Evolutionary conservation across 2,888 invertebrate genomes (phyloP).

Genomic region (Heliconius erato): DNA sequence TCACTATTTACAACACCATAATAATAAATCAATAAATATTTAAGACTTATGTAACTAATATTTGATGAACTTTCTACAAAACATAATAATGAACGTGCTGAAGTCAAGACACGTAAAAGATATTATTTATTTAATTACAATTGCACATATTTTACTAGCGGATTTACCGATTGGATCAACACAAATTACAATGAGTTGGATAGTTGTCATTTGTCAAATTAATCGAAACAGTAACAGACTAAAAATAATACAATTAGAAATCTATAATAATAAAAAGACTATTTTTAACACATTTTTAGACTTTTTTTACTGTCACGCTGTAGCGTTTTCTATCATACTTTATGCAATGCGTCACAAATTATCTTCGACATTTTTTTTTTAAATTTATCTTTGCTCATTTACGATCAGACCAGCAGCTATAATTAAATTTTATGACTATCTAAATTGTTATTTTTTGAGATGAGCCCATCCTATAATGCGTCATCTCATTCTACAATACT

Average conservation of each 20-base stretch:
- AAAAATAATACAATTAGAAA: not conserved
- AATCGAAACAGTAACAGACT: not conserved
- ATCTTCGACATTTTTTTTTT: no score
- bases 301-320: no score
- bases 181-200: constrained; percentile 66
- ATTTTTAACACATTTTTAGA: no score
- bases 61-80: not conserved
- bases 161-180: constrained; percentile 20
- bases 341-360: no score
- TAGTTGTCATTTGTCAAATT: constrained; percentile 71
- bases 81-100: constrained; percentile 16
- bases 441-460: no score
- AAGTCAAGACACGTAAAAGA: not conserved
- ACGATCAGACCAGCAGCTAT: no score
- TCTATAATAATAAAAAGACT: no score
- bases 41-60: not conserved
- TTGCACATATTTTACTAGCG: constrained; percentile 16
- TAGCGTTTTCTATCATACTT: no score
- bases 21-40: constrained; percentile 9
- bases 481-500: no score
- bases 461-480: no score
- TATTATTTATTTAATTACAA: constrained; percentile 27
- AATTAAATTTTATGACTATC: no score
- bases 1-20: constrained; percentile 32
- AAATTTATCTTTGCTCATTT: no score